Evolutionary conservation across 2,888 invertebrate species (phyloP).

Genomic region (Sphecodes monilicornis): DNA sequence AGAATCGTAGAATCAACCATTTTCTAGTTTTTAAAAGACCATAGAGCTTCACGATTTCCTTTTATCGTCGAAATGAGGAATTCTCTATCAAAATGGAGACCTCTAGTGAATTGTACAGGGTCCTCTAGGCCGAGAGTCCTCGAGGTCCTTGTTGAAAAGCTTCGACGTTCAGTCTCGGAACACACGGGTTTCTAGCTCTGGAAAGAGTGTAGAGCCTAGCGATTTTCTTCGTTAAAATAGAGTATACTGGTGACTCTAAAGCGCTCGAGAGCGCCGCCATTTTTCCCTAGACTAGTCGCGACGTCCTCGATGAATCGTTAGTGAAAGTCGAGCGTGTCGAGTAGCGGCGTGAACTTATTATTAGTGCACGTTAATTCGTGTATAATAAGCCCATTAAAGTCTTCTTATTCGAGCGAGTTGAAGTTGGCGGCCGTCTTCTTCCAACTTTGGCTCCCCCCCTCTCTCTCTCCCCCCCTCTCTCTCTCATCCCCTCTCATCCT

Average conservation of each 20-base stretch:
- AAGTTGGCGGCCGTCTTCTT: not conserved
- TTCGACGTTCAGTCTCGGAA: not conserved
- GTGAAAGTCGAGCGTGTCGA: slow-evolving; percentile 24
- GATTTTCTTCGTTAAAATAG: not conserved
- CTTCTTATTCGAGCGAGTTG: slow-evolving; percentile 29
- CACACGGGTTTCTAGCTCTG: not conserved
- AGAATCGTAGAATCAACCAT: not conserved
- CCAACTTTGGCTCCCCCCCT: not conserved
- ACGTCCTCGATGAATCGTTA: slow-evolving; percentile 13
- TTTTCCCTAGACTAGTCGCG: not conserved
- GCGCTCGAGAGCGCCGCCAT: not conserved
- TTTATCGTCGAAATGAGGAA: not conserved
- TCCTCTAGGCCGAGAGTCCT: not conserved
- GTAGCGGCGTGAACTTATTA: slow-evolving; percentile 19
- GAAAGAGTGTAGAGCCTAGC: not conserved
- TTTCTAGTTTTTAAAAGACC: not conserved
- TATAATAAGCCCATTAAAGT: slow-evolving; percentile 48
- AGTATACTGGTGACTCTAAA: not conserved
- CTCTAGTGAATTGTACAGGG: not conserved
- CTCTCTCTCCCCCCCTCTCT: not conserved
- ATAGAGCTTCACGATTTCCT: not conserved
- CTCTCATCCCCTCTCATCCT: not conserved
- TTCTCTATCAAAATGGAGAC: not conserved
- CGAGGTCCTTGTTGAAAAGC: not conserved
- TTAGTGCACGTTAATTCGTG: slow-evolving; percentile 30